Evolutionary conservation across 2,888 invertebrate species (phyloP).

Genomic region (Drosophila birchii): DNA sequence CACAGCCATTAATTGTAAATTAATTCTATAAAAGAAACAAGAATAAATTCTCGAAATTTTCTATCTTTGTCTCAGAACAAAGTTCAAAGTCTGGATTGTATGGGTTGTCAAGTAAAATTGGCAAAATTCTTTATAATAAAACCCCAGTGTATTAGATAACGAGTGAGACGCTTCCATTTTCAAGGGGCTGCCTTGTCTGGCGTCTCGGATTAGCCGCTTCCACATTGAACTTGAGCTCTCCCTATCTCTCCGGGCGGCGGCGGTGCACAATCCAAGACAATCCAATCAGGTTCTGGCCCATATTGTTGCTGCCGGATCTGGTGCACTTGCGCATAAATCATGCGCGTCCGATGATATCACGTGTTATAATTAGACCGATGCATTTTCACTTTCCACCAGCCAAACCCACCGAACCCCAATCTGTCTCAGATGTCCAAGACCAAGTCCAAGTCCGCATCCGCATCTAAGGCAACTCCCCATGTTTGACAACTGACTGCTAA

Average conservation of each 20-base stretch:
- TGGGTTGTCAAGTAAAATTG: not conserved
- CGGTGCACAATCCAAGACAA: constrained; percentile 47
- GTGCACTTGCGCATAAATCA: constrained; percentile 63
- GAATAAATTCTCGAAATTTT: not conserved
- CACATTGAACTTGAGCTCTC: constrained; percentile 75
- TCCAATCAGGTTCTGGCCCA: constrained; percentile 73
- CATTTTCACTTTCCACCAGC: constrained; percentile 73
- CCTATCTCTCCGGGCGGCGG: constrained; percentile 15
- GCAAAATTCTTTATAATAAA: not conserved
- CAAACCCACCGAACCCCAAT: constrained; percentile 9
- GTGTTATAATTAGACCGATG: constrained; percentile 74
- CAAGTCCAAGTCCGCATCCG: constrained; percentile 55
- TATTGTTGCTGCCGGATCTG: constrained; percentile 74
- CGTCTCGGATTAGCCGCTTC: constrained; percentile 65
- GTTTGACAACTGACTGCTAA: constrained; percentile 64
- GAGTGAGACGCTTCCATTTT: constrained; percentile 64
- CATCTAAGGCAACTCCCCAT: constrained; percentile 9
- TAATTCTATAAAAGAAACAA: not conserved
- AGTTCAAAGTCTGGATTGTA: not conserved
- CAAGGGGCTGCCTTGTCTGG: constrained; percentile 79
- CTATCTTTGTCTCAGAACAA: not conserved
- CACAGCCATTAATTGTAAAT: not conserved
- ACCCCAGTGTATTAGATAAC: constrained; percentile 23
- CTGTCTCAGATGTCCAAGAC: constrained; percentile 54
- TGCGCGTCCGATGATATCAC: constrained; percentile 72